phyloP scores from a whole-genome alignment of 2,797 vertebrate genomes.

The Carcharodon carcharias region DNA sequence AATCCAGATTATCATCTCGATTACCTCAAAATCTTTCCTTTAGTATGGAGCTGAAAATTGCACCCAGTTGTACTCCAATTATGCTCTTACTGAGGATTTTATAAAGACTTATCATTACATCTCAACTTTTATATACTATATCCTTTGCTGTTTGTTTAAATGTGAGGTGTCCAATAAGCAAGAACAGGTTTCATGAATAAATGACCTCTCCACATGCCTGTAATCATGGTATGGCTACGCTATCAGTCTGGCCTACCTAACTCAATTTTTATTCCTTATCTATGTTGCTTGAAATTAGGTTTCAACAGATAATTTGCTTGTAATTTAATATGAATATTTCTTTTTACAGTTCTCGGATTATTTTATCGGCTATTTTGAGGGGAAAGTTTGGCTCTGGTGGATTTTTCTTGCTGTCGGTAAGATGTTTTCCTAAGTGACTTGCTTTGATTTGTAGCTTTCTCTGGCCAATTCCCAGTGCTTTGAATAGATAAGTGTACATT shows the following conservation, averaged over 20 bases:
- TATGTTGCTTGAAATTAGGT: not conserved
- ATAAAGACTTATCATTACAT: not conserved
- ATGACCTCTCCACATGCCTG: not conserved
- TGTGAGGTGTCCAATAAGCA: not conserved
- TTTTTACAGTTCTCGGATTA: constrained; percentile 30
- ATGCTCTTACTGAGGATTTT: not conserved
- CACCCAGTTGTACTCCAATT: not conserved
- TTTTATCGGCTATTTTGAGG: constrained; percentile 34
- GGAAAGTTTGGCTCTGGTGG: constrained; percentile 34
- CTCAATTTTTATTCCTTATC: not conserved
- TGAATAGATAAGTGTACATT: not conserved
- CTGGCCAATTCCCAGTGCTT: not conserved
- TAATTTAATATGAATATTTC: not conserved
- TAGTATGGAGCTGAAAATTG: not conserved
- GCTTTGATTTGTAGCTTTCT: not conserved
- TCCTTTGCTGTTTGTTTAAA: not conserved
- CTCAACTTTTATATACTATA: not conserved
- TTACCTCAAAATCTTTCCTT: not conserved
- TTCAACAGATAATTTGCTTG: not conserved
- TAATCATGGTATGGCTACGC: not conserved
- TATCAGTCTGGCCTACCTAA: not conserved
- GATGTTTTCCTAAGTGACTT: not conserved
- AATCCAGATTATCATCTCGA: not conserved
- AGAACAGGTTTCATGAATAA: not conserved
- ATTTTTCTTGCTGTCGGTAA: constrained; percentile 27